Evolutionary conservation across 2,888 invertebrate genomes (phyloP).

Genomic region (Molorchus minor): DNA sequence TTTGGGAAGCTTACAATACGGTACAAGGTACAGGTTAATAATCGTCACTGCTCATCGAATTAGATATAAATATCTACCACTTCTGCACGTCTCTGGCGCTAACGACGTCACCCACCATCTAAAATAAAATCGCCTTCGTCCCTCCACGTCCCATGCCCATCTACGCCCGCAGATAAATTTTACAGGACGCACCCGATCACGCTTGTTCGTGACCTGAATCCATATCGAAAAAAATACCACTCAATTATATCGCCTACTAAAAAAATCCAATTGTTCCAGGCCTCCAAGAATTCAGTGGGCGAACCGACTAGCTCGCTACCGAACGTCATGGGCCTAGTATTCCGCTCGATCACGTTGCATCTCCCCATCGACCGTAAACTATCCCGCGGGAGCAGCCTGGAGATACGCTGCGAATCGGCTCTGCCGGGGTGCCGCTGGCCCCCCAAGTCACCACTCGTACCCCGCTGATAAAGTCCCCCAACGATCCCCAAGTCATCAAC

Average conservation of each 20-base stretch:
- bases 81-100: background rate
- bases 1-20: too few relatives aligned
- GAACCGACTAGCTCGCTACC: slow-evolving; percentile 52
- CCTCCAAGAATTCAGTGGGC: slow-evolving; percentile 46
- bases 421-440: slow-evolving; percentile 54
- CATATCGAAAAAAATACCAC: slow-evolving; percentile 5
- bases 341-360: slow-evolving; percentile 50
- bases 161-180: too few relatives aligned
- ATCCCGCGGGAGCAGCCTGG: slow-evolving; percentile 50
- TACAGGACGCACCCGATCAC: background rate
- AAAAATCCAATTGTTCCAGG: slow-evolving; percentile 46
- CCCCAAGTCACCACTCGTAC: slow-evolving; percentile 49
- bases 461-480: slow-evolving; percentile 42
- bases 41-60: too few relatives aligned
- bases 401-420: slow-evolving; percentile 55
- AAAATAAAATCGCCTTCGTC: background rate
- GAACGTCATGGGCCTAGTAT: slow-evolving; percentile 49
- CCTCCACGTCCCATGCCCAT: background rate
- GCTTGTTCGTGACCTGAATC: slow-evolving; percentile 3
- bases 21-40: too few relatives aligned
- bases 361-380: slow-evolving; percentile 52
- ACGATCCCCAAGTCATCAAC: slow-evolving; percentile 48
- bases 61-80: too few relatives aligned
- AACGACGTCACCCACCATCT: background rate
- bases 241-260: slow-evolving; percentile 21